Conservation (phyloP, 2,797 vertebrate genomes). For the Gymnodraco acuticeps region DNA sequence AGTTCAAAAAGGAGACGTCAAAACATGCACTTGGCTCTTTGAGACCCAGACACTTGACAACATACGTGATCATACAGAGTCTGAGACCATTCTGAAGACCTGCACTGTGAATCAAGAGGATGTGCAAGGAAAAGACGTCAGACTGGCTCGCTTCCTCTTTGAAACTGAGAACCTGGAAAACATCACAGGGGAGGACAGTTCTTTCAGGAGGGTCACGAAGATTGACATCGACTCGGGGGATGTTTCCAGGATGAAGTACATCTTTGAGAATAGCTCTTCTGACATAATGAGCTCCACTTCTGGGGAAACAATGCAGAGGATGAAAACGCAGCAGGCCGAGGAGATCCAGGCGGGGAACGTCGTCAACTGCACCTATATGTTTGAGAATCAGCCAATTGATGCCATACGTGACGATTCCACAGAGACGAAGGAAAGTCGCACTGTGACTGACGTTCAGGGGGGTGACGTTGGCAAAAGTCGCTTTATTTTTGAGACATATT, state of each 20-base stretch:
- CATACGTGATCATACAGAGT: slow-evolving; percentile 86
- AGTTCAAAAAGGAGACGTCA: slow-evolving; percentile 92
- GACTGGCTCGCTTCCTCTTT: slow-evolving; percentile 90
- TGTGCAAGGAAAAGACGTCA: slow-evolving; percentile 91
- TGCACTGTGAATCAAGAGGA: slow-evolving; percentile 90
- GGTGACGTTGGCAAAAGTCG: slow-evolving; percentile 91
- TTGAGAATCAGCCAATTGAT: slow-evolving; percentile 92
- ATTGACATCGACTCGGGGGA: slow-evolving; percentile 91
- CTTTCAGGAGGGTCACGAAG: slow-evolving; percentile 86
- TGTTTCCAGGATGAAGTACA: slow-evolving; percentile 91
- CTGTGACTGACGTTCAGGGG: slow-evolving; percentile 89
- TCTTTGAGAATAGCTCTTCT: slow-evolving; percentile 91
- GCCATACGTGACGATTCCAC: slow-evolving; percentile 83
- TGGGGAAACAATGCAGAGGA: slow-evolving; percentile 87
- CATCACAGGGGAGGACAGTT: slow-evolving; percentile 87
- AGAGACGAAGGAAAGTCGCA: slow-evolving; percentile 76
- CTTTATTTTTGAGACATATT: slow-evolving; percentile 93
- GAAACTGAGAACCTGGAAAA: slow-evolving; percentile 94
- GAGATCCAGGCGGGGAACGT: slow-evolving; percentile 94
- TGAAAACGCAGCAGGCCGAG: slow-evolving; percentile 87
- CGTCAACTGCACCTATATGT: slow-evolving; percentile 91
- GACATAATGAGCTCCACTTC: slow-evolving; percentile 91
- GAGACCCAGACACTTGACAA: slow-evolving; percentile 93
- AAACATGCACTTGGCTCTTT: slow-evolving; percentile 93
- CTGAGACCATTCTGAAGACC: slow-evolving; percentile 85